A percentile compares a stretch with the other conserved stretches of the same genome.
Conservation (phyloP, 2,888 invertebrate genomes). For the Chironomus tentans region DNA sequence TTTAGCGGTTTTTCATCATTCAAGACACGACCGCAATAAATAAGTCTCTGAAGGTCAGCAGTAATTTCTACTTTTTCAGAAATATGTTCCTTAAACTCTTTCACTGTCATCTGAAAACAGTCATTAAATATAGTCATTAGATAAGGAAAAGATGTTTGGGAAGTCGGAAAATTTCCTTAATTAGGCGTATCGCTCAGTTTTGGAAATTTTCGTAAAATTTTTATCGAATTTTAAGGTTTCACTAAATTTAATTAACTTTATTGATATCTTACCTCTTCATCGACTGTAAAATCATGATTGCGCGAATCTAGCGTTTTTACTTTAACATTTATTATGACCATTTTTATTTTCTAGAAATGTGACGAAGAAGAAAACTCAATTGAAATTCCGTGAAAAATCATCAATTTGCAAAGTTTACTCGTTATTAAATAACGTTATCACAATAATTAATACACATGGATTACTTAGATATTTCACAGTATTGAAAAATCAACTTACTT, state of each 20-base stretch:
- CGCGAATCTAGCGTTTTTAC: slow-evolving; percentile 84
- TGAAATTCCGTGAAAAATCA: neutral
- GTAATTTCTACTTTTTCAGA: slow-evolving; percentile 69
- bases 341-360: slow-evolving; percentile 9
- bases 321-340: slow-evolving; percentile 57
- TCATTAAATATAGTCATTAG: neutral
- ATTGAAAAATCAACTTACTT: neutral
- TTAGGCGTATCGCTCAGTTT: too few species aligned
- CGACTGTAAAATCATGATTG: slow-evolving; percentile 71
- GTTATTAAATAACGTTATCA: neutral
- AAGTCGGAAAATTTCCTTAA: too few species aligned
- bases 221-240: too few species aligned
- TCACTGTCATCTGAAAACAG: slow-evolving; percentile 60
- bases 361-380: too few species aligned
- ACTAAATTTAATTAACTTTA: neutral
- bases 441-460: neutral
- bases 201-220: too few species aligned
- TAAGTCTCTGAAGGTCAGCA: slow-evolving; percentile 76
- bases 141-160: too few species aligned
- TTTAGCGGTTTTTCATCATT: slow-evolving; percentile 77
- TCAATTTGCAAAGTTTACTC: neutral
- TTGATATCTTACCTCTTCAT: slow-evolving; percentile 66
- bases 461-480: too few species aligned
- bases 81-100: slow-evolving; percentile 71
- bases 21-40: slow-evolving; percentile 89